Base-by-base conservation (phyloP, 2,888 invertebrate genomes). In the Agriopis aurantiaria region DNA sequence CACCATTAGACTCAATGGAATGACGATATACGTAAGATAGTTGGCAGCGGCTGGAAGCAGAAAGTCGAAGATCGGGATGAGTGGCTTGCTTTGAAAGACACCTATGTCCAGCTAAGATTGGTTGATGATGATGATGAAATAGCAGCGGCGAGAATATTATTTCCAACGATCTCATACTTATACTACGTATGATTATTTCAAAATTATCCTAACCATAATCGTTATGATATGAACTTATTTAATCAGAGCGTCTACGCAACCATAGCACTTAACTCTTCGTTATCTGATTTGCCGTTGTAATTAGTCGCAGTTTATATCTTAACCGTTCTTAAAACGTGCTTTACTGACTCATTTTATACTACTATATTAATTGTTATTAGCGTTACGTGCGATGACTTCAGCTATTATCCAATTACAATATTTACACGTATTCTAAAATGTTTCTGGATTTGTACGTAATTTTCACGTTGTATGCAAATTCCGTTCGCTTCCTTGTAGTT, bases 241-340 rank as follows among this genome's bases (percentile, higher is more conserved):
- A 49, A 40, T 41, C 14, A 12, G 51, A 61, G 60, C 59, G 17
- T 49, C 49, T 46, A 59, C 49, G 60, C 33, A 61, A 52, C 43
- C 14, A 23, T 49, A n/a, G 40, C 41, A 67, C 59, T 67, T 61
- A 76, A 75, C 75, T 63, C 51, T 75, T 73, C 65, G 49, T 66
- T 75, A 78, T 75, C 75, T 73, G 75, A 73, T 73, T 41, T 33
- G 23, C 48, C 72, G 57, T 59, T 67, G 70, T 71, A 71, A 76
- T 82, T 75, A 81, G 76, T 60, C 49, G 67, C 75, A 75, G 75
- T 75, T 75, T 23, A 75, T 78, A 78, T 78, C 77, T 77, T 68
- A 76, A 77, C 75, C 65, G 62, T 63, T 56, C 68, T 63, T 78
- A 78, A 78, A 75, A 60, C 64, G 61, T 57, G 46, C 46, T 61